Conservation (phyloP, 2,113 vertebrate genomes). For the Oceanodroma tethys region DNA sequence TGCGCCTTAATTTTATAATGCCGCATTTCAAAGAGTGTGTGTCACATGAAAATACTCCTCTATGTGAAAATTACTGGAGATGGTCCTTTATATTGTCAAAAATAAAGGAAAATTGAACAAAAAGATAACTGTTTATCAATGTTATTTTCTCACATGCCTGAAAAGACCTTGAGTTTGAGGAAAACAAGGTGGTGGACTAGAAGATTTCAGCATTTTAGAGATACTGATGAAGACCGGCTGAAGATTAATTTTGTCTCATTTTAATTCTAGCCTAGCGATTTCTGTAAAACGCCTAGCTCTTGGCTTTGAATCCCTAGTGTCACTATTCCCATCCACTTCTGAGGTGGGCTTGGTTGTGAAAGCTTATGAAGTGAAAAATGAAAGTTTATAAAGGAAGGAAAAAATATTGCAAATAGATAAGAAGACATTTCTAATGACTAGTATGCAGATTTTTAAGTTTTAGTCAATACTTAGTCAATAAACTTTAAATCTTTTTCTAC, state of each 20-base stretch:
- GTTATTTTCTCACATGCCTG: background rate
- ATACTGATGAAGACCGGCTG: background rate
- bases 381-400: background rate
- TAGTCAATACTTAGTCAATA: background rate
- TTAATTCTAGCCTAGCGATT: background rate
- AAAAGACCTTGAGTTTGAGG: background rate
- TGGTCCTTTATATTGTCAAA: background rate
- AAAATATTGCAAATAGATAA: background rate
- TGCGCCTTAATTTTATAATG: background rate
- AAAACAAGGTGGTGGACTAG: background rate
- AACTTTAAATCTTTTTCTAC: background rate
- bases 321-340: background rate
- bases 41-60: background rate
- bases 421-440: background rate
- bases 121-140: background rate
- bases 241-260: background rate
- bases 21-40: background rate
- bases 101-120: background rate
- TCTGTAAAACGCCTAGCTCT: background rate
- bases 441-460: background rate
- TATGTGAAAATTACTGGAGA: background rate
- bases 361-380: background rate
- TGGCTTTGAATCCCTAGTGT: background rate
- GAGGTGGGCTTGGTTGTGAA: background rate
- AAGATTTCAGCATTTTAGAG: background rate